A percentile compares a stretch with the other conserved stretches of the same genome.
These are phyloP conservation scores for Gasterosteus nipponicus DNA, from an alignment of 2,113 vertebrate species.

Conservation along the genomic window DNA sequence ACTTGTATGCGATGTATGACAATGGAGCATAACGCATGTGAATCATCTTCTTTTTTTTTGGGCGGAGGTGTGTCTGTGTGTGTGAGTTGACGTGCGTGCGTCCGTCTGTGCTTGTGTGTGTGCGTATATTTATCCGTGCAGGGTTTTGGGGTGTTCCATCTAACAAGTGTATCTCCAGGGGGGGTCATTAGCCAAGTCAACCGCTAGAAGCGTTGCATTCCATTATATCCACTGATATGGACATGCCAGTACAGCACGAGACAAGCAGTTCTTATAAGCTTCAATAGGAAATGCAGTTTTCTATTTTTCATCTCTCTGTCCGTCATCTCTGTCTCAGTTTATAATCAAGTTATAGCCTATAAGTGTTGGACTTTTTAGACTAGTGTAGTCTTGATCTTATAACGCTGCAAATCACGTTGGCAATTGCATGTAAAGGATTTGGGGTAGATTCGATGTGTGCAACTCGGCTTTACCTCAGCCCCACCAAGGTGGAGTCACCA, in stretches of 20 bases:
- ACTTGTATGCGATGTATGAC: neutral
- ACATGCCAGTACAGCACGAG: slow-evolving; percentile 24
- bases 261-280: slow-evolving; percentile 16
- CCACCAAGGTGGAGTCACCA: slow-evolving; percentile 47
- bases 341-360: slow-evolving; percentile 3
- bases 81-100: neutral
- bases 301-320: neutral
- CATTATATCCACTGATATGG: slow-evolving; percentile 16
- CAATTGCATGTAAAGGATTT: slow-evolving; percentile 15
- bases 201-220: slow-evolving; percentile 42
- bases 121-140: neutral
- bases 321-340: neutral
- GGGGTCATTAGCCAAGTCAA: slow-evolving; percentile 55
- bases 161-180: slow-evolving; percentile 62
- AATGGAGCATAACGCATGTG: slow-evolving; percentile 46
- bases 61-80: slow-evolving; percentile 34
- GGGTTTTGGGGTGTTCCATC: slow-evolving; percentile 8
- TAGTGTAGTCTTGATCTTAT: slow-evolving; percentile 1
- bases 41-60: slow-evolving; percentile 37
- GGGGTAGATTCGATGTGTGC: slow-evolving; percentile 42
- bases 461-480: slow-evolving; percentile 36
- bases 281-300: slow-evolving; percentile 44
- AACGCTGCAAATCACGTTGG: slow-evolving; percentile 30
- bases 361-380: slow-evolving; percentile 34
- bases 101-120: neutral